Percentiles rank a stretch among this genome's conserved stretches.
Conservation (phyloP, 2,888 invertebrate species). For the Vanessa cardui region DNA sequence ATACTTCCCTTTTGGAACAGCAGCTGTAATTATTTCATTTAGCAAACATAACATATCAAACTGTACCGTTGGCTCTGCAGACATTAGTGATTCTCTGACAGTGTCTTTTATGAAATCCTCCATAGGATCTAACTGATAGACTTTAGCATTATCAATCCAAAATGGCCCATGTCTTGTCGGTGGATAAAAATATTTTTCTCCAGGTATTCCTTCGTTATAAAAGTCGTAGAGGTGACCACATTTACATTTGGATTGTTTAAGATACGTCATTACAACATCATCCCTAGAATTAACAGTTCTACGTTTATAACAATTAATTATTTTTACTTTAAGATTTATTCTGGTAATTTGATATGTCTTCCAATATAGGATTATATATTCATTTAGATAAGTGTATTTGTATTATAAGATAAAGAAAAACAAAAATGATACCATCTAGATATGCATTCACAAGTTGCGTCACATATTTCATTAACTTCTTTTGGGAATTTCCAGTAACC, state of each 20-base stretch:
- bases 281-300: conserved; percentile 53
- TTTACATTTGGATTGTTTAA: conserved; percentile 62
- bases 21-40: no score
- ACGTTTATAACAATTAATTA: no score
- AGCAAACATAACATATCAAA: no score
- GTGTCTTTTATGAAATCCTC: conserved; percentile 69
- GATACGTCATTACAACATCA: conserved; percentile 52
- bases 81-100: conserved; percentile 56
- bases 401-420: conserved; percentile 7
- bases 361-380: no score
- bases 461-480: conserved; percentile 52
- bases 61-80: conserved; percentile 56
- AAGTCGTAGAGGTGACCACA: conserved; percentile 71
- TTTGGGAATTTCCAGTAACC: conserved; percentile 63
- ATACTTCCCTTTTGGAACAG: no score
- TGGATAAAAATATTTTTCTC: conserved; percentile 63
- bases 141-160: conserved; percentile 66
- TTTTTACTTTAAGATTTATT: no score
- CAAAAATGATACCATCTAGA: conserved; percentile 55
- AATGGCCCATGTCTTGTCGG: conserved; percentile 56
- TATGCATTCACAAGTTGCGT: conserved; percentile 60
- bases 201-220: conserved; percentile 52
- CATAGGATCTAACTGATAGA: conserved; percentile 64
- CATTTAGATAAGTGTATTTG: background rate
- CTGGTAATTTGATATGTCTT: no score